Conservation (phyloP, 2,888 invertebrate genomes). For the Carabus problematicus region DNA sequence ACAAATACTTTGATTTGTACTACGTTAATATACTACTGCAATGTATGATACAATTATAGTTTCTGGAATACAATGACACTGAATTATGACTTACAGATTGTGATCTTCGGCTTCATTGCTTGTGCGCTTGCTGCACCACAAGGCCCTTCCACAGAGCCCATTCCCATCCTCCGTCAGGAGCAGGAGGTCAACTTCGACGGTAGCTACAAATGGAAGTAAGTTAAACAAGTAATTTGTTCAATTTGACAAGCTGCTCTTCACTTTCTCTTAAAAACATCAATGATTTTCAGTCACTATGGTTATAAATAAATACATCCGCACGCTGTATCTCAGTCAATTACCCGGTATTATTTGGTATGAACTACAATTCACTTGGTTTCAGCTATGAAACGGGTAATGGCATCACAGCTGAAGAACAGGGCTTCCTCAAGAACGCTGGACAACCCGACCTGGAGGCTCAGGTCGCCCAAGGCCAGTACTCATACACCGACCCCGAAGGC, state of each 20-base stretch:
- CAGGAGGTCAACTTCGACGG: constrained; percentile 75
- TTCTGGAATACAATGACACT: too few species aligned
- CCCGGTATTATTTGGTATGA: too few species aligned
- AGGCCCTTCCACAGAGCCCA: constrained; percentile 64
- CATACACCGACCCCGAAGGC: constrained; percentile 67
- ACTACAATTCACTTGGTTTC: constrained; percentile 27
- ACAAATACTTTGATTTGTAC: too few species aligned
- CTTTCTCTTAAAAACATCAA: not conserved
- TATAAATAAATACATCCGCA: not conserved
- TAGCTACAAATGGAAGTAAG: constrained; percentile 66
- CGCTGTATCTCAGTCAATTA: not conserved
- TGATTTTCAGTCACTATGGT: not conserved
- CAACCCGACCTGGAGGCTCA: constrained; percentile 63
- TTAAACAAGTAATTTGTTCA: not conserved
- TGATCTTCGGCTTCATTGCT: constrained; percentile 45
- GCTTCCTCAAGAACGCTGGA: constrained; percentile 65
- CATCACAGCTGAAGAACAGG: constrained; percentile 65
- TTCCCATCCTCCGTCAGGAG: constrained; percentile 72
- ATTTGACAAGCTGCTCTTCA: not conserved
- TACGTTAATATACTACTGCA: too few species aligned
- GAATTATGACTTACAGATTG: constrained; percentile 36
- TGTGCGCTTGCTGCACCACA: constrained; percentile 50
- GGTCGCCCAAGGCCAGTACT: constrained; percentile 65
- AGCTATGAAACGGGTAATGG: constrained; percentile 69
- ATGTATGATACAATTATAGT: too few species aligned